Conservation (phyloP, 2,797 vertebrate species). For the Sphenodon punctatus region DNA sequence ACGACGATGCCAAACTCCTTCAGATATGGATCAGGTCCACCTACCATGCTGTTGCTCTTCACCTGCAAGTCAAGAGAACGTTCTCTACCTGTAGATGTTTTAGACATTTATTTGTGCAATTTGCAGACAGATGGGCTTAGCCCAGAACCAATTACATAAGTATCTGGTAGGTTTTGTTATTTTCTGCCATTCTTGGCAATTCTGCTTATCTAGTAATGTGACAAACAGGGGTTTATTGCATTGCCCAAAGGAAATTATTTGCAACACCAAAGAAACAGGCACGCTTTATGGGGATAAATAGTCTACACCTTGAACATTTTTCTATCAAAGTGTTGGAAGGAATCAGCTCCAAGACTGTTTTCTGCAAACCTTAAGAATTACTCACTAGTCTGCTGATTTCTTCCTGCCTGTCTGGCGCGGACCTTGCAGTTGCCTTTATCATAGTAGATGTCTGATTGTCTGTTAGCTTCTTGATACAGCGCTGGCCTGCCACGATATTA, state of each 20-base stretch:
- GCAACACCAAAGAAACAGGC: neutral
- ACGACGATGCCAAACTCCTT: conserved; percentile 99
- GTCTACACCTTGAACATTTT: neutral
- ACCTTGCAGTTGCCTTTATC: conserved; percentile 98
- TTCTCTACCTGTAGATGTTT: neutral
- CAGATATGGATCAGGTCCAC: conserved; percentile 95
- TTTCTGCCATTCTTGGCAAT: neutral
- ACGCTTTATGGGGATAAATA: neutral
- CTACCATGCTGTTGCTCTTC: conserved; percentile 99
- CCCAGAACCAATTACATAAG: neutral
- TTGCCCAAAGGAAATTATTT: neutral
- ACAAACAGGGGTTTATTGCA: neutral
- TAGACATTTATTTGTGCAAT: neutral
- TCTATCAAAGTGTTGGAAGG: neutral
- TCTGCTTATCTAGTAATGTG: too few species aligned
- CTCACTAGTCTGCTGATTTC: conserved; percentile 97
- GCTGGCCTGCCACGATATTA: conserved; percentile 96
- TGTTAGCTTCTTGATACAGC: conserved; percentile 97
- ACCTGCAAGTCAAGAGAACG: conserved; percentile 78
- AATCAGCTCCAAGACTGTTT: neutral
- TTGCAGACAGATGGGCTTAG: neutral
- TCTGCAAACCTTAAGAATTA: conserved; percentile 1
- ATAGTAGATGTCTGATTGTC: conserved; percentile 99
- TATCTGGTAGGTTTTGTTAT: neutral
- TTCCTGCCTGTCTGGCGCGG: conserved; percentile 95